Evolutionary conservation across 1,140 invertebrate species (phyloP), one percentile per base, ranked within the genome.

Genomic region (Paraescarpia echinospica): DNA sequence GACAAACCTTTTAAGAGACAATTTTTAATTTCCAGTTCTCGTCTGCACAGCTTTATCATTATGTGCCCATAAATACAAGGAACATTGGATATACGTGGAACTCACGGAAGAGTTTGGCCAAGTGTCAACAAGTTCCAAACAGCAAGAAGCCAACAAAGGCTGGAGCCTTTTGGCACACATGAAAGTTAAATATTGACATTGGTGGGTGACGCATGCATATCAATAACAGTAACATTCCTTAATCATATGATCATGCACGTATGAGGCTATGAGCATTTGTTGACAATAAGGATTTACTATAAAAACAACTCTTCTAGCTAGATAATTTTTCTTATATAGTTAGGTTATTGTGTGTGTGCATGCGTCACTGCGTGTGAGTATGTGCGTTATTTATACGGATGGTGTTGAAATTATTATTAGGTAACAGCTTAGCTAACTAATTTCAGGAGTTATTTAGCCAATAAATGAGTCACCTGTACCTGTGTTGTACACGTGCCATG

Each of bases 141-240:
- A 41, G 4, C 41, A 18, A 77, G 59, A 77, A 18, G 48, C 8
- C 59, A 18, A 77, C 27, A 18, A 31, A n/a, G n/a, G n/a, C n/a
- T 59, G 88, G 14, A 92, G 5, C 33, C 27, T 34, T 33, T 92
- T 34, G 31, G 35, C 92, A 33, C 90, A 41, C n/a, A 22, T 12
- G n/a, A 34, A 33, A 33, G 34, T 34, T 31, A 91, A 48, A 89
- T 31, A 41, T 48, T 91, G 31, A 88, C 34, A 92, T 48, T 89
- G 14, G 48, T 5, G 34, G 22, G 48, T 41, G 14, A 34, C 34
- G 6, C 51, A 34, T 51, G 0, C 51, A 34, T 89, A 35, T 91
- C 33, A 94, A 92, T 92, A 94, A 93, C 51, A 94, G 14, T 91
- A 91, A n/a, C 35, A 91, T 41, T 35, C 34, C 14, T 35, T 91